Evolutionary conservation across 2,113 vertebrate genomes (phyloP).

Genomic region (Misgurnus mizolepis): DNA sequence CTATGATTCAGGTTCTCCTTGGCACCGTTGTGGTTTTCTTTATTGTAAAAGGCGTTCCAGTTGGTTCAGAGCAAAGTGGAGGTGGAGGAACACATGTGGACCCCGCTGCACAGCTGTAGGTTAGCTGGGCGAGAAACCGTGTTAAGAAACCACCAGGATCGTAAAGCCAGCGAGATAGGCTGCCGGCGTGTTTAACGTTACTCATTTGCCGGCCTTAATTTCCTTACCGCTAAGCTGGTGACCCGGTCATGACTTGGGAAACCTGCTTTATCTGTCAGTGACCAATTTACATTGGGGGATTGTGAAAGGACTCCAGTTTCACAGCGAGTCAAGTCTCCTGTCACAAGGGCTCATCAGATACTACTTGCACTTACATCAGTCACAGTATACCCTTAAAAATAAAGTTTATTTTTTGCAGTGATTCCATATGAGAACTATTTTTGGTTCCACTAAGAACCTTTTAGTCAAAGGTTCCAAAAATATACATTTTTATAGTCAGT

Average conservation of each 20-base stretch:
- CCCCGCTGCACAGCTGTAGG: background rate
- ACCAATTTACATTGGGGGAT: constrained; percentile 50
- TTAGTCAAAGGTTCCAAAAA: too few relatives aligned
- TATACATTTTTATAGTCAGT: too few relatives aligned
- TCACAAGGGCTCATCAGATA: constrained; percentile 36
- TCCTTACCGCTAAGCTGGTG: constrained; percentile 26
- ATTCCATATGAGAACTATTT: too few relatives aligned
- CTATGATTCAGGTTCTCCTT: background rate
- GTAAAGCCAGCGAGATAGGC: background rate
- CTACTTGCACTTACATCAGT: background rate
- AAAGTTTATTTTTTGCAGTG: background rate
- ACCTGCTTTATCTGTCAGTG: constrained; percentile 58
- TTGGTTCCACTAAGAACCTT: too few relatives aligned
- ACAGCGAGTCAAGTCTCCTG: constrained; percentile 47
- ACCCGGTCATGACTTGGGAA: constrained; percentile 55
- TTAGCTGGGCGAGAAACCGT: constrained; percentile 12
- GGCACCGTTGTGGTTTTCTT: background rate
- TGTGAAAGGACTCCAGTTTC: constrained; percentile 48
- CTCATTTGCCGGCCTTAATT: constrained; percentile 48
- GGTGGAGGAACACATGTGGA: background rate
- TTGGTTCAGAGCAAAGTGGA: background rate
- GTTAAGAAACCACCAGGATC: constrained; percentile 14
- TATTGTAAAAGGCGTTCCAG: background rate
- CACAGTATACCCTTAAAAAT: background rate
- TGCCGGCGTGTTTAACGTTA: constrained; percentile 37